Conservation (phyloP, 1,140 invertebrate species). For the Protaetia brevitarsis region DNA sequence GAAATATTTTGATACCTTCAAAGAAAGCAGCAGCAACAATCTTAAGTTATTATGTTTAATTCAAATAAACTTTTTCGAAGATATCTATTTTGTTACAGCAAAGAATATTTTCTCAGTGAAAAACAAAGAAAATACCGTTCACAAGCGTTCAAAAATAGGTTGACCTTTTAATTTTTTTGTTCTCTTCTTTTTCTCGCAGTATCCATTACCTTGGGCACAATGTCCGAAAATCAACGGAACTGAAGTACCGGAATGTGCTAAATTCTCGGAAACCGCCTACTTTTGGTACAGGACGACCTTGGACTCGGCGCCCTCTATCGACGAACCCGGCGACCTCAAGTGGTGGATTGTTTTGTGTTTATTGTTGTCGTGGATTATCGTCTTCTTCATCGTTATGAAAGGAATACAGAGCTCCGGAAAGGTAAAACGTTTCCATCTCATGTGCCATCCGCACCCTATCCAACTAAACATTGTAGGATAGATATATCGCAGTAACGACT, state of each 20-base stretch:
- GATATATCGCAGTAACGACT: conserved; percentile 4
- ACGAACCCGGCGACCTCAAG: conserved; percentile 77
- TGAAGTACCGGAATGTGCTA: conserved; percentile 70
- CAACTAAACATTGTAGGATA: conserved; percentile 14
- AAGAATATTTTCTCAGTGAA: no score
- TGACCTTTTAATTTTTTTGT: background rate
- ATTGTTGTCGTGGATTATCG: conserved; percentile 88
- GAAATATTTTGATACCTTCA: no score
- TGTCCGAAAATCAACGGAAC: conserved; percentile 76
- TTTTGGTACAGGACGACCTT: conserved; percentile 87
- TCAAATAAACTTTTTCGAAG: no score
- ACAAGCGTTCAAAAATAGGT: no score
- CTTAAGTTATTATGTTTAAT: no score
- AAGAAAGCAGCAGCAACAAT: no score
- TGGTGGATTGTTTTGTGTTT: conserved; percentile 95
- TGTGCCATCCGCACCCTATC: conserved; percentile 12
- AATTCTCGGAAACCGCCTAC: conserved; percentile 81
- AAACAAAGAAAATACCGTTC: no score
- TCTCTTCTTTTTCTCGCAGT: conserved; percentile 52
- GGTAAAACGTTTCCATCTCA: conserved; percentile 54
- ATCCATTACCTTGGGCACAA: conserved; percentile 76
- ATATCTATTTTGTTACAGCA: no score
- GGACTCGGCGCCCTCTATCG: conserved; percentile 79
- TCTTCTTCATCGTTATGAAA: conserved; percentile 97
- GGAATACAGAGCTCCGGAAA: conserved; percentile 97